Evolutionary conservation across 2,113 vertebrate genomes (phyloP), one percentile per base, ranked within the genome.

Genomic region (Salvelinus fontinalis): DNA sequence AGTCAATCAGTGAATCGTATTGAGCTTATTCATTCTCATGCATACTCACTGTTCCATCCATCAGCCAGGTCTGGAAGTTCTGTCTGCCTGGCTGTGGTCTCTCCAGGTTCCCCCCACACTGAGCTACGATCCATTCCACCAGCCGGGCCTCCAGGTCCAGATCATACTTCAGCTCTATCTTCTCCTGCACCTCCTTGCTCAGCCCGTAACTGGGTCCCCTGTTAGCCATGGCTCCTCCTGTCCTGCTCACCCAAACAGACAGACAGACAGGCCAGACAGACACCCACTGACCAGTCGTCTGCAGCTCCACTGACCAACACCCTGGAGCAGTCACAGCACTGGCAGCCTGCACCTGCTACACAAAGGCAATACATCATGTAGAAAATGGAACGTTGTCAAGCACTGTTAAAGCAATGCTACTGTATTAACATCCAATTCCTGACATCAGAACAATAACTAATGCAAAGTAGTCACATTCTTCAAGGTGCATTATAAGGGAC

Each of bases 171-270:
- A 94, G 95, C 31, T 99, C 97, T 0, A 99, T 99, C 90, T 98
- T 99, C 92, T 97, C 95, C 88, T 99, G 97, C 65, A 99, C 97
- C 88, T 99, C 98, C 27, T 96, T 91, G 91, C 97, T 99, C 88
- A 99, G 94, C 80, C 98, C 98, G 0, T 99, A 99, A 0, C 94
- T 91, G 0, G 98, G 98, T 86, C 98, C 97, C 87, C 96, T 93
- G 94, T 99, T 99, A 3, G 98, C 98, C 98, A 99, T 99, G 83
- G 70, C 85, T 80, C 67, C 67, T 76, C 59, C n/a, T 31, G 29
- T 75, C 62, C n/a, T 51, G 31, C 65, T 48, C 20, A 31, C 29
- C 6, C 14, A 31, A 4, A 44, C 39, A 44, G 39, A 44, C 8
- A 39, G 34, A 39, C 34, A 39, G 34, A 39, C 8, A 44, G 29